Conservation (phyloP, 1,140 invertebrate species). For the Argopecten irradians region DNA sequence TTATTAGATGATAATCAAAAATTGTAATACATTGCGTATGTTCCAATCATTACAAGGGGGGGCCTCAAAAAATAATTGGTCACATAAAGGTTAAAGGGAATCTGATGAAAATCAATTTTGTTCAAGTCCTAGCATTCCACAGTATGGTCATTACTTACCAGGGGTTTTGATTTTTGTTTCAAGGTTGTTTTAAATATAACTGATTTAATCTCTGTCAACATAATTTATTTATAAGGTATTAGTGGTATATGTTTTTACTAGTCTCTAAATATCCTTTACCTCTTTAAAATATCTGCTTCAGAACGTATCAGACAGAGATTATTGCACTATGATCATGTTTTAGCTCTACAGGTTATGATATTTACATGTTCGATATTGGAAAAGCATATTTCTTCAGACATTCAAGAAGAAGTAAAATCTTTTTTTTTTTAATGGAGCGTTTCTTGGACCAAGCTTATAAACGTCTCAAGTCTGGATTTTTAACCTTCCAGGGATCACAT, state of each 20-base stretch:
- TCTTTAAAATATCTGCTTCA: background rate
- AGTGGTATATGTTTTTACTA: constrained; percentile 44
- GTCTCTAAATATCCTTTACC: constrained; percentile 41
- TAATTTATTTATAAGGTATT: constrained; percentile 25
- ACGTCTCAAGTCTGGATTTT: background rate
- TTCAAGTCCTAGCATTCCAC: background rate
- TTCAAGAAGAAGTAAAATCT: background rate
- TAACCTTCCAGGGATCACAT: background rate
- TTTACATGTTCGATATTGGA: background rate
- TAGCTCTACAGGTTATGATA: background rate
- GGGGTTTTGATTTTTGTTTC: background rate
- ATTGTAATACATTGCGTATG: no score
- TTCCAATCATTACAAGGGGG: no score
- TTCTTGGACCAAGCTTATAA: background rate
- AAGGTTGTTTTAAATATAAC: background rate
- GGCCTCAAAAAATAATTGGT: no score
- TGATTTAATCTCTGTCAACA: background rate
- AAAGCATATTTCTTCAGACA: background rate
- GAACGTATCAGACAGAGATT: background rate
- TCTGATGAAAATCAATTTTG: background rate
- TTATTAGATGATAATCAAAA: no score
- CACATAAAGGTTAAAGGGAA: no score
- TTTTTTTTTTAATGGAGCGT: background rate
- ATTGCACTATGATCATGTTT: background rate
- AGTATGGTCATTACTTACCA: no score